Evolutionary conservation across 2,888 invertebrate species (phyloP).

Genomic region (Nezara viridula): DNA sequence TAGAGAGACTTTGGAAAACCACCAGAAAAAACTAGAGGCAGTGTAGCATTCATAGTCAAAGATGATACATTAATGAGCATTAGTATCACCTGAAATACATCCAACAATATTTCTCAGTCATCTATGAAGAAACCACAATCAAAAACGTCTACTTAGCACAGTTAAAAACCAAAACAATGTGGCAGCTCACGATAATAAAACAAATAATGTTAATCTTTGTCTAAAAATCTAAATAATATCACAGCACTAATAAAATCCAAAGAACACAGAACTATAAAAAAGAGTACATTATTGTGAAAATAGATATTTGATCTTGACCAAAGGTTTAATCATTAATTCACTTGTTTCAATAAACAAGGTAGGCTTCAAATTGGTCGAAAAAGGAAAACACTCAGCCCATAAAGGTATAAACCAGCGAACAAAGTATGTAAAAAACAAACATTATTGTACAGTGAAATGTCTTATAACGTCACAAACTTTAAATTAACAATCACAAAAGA

Average conservation of each 20-base stretch:
- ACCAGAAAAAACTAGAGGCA: slow-evolving; percentile 35
- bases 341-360: neutral
- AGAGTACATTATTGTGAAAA: neutral
- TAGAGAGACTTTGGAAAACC: slow-evolving; percentile 33
- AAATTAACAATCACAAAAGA: neutral
- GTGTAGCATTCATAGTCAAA: slow-evolving; percentile 1
- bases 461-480: neutral
- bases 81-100: slow-evolving; percentile 15
- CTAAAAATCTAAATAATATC: neutral
- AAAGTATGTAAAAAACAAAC: neutral
- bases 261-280: neutral
- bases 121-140: neutral
- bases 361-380: neutral
- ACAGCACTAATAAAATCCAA: neutral
- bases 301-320: neutral
- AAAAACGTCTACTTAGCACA: neutral
- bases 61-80: neutral
- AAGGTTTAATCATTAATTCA: neutral
- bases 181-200: neutral
- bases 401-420: neutral
- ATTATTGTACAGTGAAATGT: neutral
- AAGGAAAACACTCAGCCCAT: neutral
- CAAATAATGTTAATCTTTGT: neutral
- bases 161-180: slow-evolving; percentile 24
- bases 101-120: neutral